Percentiles rank a stretch among this genome's conserved stretches.
Conservation (phyloP, 2,888 invertebrate species). For the Plagiodera versicolora region DNA sequence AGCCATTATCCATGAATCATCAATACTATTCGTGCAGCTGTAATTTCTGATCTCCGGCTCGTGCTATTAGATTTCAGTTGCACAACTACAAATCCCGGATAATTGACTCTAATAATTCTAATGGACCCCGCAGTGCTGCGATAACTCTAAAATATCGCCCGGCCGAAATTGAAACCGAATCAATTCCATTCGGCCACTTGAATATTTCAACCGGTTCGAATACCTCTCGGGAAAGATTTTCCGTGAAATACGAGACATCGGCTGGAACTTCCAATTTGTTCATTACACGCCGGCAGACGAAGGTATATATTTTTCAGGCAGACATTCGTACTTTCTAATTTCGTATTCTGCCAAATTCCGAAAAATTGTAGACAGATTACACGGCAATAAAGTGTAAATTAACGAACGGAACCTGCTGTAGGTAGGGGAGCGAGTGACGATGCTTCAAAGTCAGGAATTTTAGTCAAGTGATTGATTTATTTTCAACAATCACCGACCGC, state of each 20-base stretch:
- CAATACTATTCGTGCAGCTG: not conserved
- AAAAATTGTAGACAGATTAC: too few relatives aligned
- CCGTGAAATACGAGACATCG: conserved; percentile 6
- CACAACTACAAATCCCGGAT: not conserved
- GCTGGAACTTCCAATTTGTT: conserved; percentile 5
- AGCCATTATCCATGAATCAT: not conserved
- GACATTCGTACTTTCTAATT: not conserved
- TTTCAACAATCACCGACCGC: too few relatives aligned
- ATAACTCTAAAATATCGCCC: not conserved
- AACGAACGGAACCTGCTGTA: too few relatives aligned
- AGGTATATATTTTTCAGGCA: conserved; percentile 1
- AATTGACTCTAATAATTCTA: not conserved
- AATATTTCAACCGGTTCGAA: conserved; percentile 3
- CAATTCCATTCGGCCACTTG: conserved; percentile 5
- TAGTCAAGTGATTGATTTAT: too few relatives aligned
- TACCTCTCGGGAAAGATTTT: not conserved
- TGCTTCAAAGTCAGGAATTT: too few relatives aligned
- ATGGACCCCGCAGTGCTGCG: not conserved
- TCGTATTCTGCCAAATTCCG: too few relatives aligned
- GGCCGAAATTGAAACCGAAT: conserved; percentile 2
- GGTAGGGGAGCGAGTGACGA: too few relatives aligned
- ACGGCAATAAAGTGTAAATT: too few relatives aligned
- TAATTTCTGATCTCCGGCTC: not conserved
- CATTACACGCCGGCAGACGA: conserved; percentile 3
- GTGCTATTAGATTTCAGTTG: not conserved